These are phyloP conservation scores for Oasisia sp. DNA, from an alignment of 2,888 invertebrate species.

Conservation along the genomic window DNA sequence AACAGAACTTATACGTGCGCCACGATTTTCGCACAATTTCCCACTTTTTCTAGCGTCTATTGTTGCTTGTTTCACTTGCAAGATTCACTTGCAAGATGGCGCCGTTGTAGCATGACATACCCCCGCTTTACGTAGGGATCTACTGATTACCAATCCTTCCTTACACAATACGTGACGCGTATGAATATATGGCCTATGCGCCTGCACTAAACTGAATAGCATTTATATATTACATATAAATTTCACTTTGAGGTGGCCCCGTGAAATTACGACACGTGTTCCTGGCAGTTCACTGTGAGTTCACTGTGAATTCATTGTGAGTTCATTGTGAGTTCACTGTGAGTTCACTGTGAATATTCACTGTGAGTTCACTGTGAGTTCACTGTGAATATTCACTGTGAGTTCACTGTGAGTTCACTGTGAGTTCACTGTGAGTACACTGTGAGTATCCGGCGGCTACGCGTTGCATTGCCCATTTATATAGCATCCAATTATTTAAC, in stretches of 20 bases:
- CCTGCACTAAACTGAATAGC: too few species aligned
- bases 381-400: too few species aligned
- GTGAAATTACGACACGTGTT: background rate
- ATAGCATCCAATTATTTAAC: background rate
- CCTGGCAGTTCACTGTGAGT: background rate
- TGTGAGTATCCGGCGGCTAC: background rate
- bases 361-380: background rate
- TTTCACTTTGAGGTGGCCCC: background rate
- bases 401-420: background rate
- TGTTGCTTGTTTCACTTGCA: too few species aligned
- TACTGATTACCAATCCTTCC: too few species aligned
- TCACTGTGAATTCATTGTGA: too few species aligned
- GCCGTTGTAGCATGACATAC: too few species aligned
- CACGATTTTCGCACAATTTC: background rate
- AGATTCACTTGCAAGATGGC: background rate
- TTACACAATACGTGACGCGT: too few species aligned
- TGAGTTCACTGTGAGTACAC: too few species aligned
- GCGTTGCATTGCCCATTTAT: background rate
- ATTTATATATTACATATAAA: background rate
- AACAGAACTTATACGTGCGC: background rate
- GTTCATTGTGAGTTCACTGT: background rate
- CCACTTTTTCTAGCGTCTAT: too few species aligned
- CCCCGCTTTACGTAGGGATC: too few species aligned
- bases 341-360: too few species aligned
- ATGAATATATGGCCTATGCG: too few species aligned